Base-by-base conservation (phyloP, 2,113 vertebrate genomes). In the Ptilorrhoa leucosticta region DNA sequence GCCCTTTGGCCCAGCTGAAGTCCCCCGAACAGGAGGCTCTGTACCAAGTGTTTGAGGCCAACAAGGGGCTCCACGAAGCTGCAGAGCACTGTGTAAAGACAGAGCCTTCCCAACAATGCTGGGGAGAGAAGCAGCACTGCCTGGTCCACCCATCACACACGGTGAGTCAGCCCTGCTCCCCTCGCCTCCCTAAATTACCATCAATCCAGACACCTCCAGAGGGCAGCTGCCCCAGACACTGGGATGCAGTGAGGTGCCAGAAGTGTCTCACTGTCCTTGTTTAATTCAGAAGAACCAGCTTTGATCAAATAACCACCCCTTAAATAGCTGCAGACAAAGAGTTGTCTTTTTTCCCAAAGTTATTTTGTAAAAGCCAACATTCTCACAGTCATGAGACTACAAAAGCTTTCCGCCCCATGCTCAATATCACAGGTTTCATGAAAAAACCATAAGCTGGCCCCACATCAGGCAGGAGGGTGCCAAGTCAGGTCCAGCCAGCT, bases 401-500 rank as follows among this genome's bases (percentile, higher is more conserved):
- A 87, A 75, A 78, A 94, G 82, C 33, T 83, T 58, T 80, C 70
- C 8, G 14, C 31, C 23, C 45, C 61, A 17, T 15, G n/a, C 58
- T 51, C 50, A 82, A 0, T 47, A n/a, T 54, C 70, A 83, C n/a
- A 82, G 44, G 23, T 63, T 85, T 72, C 42, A 91, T 73, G 5
- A 83, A 85, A 86, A 91, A 68, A 39, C 1, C 58, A 60, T 71
- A 26, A 92, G 44, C 48, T 93, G 94, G 80, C 44, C 30, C 19
- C 15, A 68, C 58, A 72, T 35, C 44, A 87, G 90, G 92, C 64
- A 76, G 51, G 24, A 69, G 22, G n/a, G 31, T 83, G 76, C 60
- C 64, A 48, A 23, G 58, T 83, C 85, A 87, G 82, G 77, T 64
- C 72, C 39, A 81, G 94, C 60, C 85, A 70, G 79, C 92, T 75